These are phyloP conservation scores for Volucella bombylans DNA, from an alignment of 2,888 invertebrate genomes.

Conservation along the genomic window DNA sequence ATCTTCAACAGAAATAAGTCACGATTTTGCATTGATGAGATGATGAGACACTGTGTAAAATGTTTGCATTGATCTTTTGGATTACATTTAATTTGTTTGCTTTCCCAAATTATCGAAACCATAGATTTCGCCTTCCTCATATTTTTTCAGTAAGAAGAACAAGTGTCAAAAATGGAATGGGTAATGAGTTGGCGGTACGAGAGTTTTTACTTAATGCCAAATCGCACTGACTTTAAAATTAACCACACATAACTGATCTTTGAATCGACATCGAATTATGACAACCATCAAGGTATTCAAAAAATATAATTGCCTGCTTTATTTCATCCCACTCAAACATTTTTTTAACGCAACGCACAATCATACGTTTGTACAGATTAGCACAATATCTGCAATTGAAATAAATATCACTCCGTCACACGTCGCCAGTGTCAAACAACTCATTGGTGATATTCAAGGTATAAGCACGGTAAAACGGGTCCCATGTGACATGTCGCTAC, in stretches of 20 bases:
- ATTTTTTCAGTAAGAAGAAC: neutral
- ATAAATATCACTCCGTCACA: constrained; percentile 30
- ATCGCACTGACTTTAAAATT: neutral
- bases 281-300: constrained; percentile 16
- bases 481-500: constrained; percentile 54
- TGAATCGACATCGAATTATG: constrained; percentile 30
- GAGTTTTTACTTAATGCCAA: neutral
- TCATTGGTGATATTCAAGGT: constrained; percentile 20
- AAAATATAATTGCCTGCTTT: constrained; percentile 31
- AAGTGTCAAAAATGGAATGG: constrained; percentile 16
- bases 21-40: constrained; percentile 33
- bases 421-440: constrained; percentile 36
- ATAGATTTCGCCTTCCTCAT: neutral
- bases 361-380: constrained; percentile 6
- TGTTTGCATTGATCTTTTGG: neutral
- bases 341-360: neutral
- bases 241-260: constrained; percentile 13
- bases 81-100: neutral
- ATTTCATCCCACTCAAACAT: constrained; percentile 40
- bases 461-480: constrained; percentile 24
- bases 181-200: neutral
- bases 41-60: neutral
- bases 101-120: neutral
- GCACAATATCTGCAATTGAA: constrained; percentile 38
- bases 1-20: constrained; percentile 35